These are phyloP conservation scores for Cacoxenus indagator DNA, from an alignment of 2,888 invertebrate genomes.

Conservation along the genomic window DNA sequence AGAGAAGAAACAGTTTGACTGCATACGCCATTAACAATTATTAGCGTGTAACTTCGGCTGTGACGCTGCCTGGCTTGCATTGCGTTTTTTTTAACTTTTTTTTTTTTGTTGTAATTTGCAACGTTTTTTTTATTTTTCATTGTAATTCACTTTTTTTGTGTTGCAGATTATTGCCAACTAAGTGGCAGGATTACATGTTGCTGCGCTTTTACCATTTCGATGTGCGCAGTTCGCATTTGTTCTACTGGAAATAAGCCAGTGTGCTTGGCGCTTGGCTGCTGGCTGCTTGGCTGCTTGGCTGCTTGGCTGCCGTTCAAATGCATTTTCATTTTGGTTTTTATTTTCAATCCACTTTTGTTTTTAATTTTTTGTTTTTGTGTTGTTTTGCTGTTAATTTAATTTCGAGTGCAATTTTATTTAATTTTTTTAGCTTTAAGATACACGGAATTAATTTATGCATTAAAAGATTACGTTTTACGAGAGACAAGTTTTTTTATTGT, in stretches of 20 bases:
- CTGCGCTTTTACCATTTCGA: slow-evolving; percentile 66
- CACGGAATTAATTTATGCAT: slow-evolving; percentile 10
- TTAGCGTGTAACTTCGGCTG: background rate
- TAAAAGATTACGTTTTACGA: too few species aligned
- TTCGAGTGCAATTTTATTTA: background rate
- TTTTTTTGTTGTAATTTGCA: slow-evolving; percentile 16
- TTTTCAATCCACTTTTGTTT: slow-evolving; percentile 6
- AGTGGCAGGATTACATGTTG: slow-evolving; percentile 68
- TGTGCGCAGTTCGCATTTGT: slow-evolving; percentile 65
- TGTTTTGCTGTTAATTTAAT: slow-evolving; percentile 12
- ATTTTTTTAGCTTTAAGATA: slow-evolving; percentile 5
- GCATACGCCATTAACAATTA: slow-evolving; percentile 13
- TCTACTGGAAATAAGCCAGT: slow-evolving; percentile 64
- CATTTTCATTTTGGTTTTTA: background rate
- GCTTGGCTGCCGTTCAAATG: background rate
- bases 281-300: background rate
- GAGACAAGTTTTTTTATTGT: too few species aligned
- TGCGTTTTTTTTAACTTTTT: slow-evolving; percentile 25
- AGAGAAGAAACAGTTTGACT: background rate
- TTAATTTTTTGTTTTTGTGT: slow-evolving; percentile 6
- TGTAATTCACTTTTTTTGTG: slow-evolving; percentile 2
- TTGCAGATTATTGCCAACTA: slow-evolving; percentile 64
- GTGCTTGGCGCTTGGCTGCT: background rate
- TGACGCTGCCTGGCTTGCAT: background rate
- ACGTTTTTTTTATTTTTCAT: slow-evolving; percentile 22